Base-by-base conservation (phyloP, 2,113 vertebrate species). In the Neotragus pygmaeus region DNA sequence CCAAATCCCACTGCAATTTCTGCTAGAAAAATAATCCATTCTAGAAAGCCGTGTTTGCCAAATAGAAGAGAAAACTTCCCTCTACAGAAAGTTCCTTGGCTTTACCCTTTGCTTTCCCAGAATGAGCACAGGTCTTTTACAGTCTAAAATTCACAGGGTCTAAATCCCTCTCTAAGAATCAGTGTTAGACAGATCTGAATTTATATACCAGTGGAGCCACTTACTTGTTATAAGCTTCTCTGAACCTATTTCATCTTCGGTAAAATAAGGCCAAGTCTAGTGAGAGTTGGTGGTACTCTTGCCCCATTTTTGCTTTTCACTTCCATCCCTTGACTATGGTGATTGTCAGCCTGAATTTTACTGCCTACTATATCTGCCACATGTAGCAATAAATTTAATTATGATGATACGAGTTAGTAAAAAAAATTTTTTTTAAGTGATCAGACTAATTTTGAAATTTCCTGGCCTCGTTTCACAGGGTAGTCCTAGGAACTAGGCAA, bases 1-100 rank as follows among this genome's bases (percentile, higher is more conserved):
- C 49, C 27, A 9, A 66, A 60, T 43, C 45, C 7, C 53, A 60
- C 33, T 60, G 11, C 23, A 89, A 25, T 89, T 80, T 87, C 57
- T 90, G 33, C 60, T 97, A 62, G 57, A 94, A 64, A 93, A 97
- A 60, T 88, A 83, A 73, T 57, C 39, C 53, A 57, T 82, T 75
- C 7, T 80, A 23, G 47, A 81, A 96, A 93, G 77, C 19, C 0
- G 23, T 43, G 23, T 88, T 94, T 77, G 49, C 60, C 64, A 86
- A 95, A 82, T 53, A 80, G 58, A 93, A 88, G 11, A 57, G 47
- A 45, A 97, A 94, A 84, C 89, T 87, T 78, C 8, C 55, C 66
- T 84, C 58, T 57, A 19, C 27, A 91, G 45, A 77, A 87, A 89
- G 47, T 28, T 64, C 55, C 91, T 94, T 84, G 33, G n/a, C 88